Evolutionary conservation across 1,140 invertebrate species (phyloP), one percentile per base, ranked within the genome.

Genomic region (Camponotus floridanus): DNA sequence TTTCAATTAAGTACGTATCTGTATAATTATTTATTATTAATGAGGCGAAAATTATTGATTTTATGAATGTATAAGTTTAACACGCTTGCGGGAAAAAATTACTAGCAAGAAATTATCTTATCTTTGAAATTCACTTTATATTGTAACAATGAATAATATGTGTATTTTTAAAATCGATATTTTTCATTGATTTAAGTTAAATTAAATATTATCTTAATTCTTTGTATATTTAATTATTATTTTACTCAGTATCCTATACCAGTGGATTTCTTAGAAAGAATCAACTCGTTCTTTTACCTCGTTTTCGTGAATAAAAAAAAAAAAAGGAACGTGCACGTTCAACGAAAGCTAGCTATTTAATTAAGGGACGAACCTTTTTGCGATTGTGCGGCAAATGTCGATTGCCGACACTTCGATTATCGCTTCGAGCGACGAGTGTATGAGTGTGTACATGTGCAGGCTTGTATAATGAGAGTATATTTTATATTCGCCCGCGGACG

Each of bases 381-480:
- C 76, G 67, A 85, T 57, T 71, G 48, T 51, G 51, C 79, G 84
- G 84, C 86, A 78, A 87, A 91, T 91, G 88, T 91, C 85, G 55
- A 92, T 31, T 15, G 76, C 91, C 90, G 91, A 87, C 76, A 85
- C 86, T 92, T 89, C 79, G 88, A 86, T 76, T 71, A 90, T 55
- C 57, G 71, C 74, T 74, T 65, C 76, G 81, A 85, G n/a, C 73
- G 74, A 68, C 13, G 36, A 33, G 45, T 42, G 86, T 71, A 45
- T 67, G 87, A 74, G 67, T 89, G 68, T 61, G 68, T 61, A 73
- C 36, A 88, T 70, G 79, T 45, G 86, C 81, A 45, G 68, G 90
- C 76, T 84, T 91, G 80, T 87, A 88, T 78, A 87, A 78, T 88
- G 64, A 88, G 85, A 90, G 81, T 91, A 92, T 91, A 86, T 91